Conservation (phyloP, 2,113 vertebrate genomes). For the Sorex fumeus region DNA sequence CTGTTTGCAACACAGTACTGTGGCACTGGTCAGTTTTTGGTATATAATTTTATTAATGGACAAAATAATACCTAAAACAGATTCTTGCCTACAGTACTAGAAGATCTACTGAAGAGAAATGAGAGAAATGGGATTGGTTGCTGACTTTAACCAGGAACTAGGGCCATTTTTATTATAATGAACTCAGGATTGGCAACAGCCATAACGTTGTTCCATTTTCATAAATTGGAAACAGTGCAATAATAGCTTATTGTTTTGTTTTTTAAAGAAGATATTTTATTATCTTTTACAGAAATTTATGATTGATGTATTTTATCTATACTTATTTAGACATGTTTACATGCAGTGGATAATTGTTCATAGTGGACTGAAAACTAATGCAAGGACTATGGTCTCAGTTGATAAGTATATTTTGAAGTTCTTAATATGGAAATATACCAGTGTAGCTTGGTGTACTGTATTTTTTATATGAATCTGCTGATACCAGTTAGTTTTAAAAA, state of each 20-base stretch:
- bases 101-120: slow-evolving; percentile 83
- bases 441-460: too few species aligned
- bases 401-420: too few species aligned
- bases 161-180: slow-evolving; percentile 87
- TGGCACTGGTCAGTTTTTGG: slow-evolving; percentile 97
- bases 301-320: too few species aligned
- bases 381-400: too few species aligned
- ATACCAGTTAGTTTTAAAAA: too few species aligned
- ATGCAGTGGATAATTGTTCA: too few species aligned
- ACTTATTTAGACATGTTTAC: too few species aligned
- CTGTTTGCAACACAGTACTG: slow-evolving; percentile 98
- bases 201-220: slow-evolving; percentile 90
- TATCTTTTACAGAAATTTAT: too few species aligned
- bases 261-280: slow-evolving; percentile 92
- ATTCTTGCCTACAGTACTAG: slow-evolving; percentile 65
- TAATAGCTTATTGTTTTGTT: slow-evolving; percentile 90
- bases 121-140: slow-evolving; percentile 52
- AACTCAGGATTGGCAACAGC: slow-evolving; percentile 93
- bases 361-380: too few species aligned
- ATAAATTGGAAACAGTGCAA: slow-evolving; percentile 91
- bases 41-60: slow-evolving; percentile 98
- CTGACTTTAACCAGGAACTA: slow-evolving; percentile 87
- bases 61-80: slow-evolving; percentile 86
- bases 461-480: too few species aligned
- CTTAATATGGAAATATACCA: too few species aligned